These are phyloP conservation scores for Sanderia malayensis DNA, from an alignment of 30 jellyfish, hydroid and myxozoan species.

Conservation along the genomic window DNA sequence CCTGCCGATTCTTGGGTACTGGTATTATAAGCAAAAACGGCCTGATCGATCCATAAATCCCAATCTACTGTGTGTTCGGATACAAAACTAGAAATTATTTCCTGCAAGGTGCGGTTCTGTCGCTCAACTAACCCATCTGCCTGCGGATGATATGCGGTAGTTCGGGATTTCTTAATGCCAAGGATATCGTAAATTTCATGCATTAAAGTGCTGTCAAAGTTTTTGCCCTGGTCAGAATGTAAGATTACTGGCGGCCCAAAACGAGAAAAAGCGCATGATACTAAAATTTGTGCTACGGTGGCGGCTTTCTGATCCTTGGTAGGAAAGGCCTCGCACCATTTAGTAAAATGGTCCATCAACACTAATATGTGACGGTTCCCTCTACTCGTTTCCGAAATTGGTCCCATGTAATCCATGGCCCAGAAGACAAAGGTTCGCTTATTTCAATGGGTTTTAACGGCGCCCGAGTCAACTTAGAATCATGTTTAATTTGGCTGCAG, in stretches of 20 bases:
- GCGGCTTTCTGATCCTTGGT: not conserved
- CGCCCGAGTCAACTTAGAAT: not conserved
- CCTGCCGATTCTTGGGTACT: not conserved
- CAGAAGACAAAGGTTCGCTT: constrained; percentile 30
- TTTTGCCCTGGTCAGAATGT: not conserved
- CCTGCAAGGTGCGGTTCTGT: not conserved
- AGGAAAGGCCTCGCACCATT: constrained; percentile 51
- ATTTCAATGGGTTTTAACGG: constrained; percentile 12
- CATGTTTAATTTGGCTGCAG: constrained; percentile 12
- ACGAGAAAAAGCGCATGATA: not conserved
- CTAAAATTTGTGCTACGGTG: not conserved
- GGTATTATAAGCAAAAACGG: not conserved
- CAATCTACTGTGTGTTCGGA: not conserved
- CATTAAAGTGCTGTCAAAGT: constrained; percentile 4
- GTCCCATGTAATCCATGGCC: constrained; percentile 59
- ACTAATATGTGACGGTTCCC: constrained; percentile 49
- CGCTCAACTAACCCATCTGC: not conserved
- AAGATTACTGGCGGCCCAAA: not conserved
- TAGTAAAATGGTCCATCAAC: constrained; percentile 42
- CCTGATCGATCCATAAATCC: not conserved
- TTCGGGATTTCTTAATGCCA: not conserved
- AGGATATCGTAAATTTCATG: not conserved
- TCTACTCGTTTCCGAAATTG: constrained; percentile 37
- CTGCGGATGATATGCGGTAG: constrained; percentile 8
- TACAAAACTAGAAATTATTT: not conserved